These are phyloP conservation scores for Gobius niger DNA, from an alignment of 2,113 vertebrate genomes.

Conservation along the genomic window DNA sequence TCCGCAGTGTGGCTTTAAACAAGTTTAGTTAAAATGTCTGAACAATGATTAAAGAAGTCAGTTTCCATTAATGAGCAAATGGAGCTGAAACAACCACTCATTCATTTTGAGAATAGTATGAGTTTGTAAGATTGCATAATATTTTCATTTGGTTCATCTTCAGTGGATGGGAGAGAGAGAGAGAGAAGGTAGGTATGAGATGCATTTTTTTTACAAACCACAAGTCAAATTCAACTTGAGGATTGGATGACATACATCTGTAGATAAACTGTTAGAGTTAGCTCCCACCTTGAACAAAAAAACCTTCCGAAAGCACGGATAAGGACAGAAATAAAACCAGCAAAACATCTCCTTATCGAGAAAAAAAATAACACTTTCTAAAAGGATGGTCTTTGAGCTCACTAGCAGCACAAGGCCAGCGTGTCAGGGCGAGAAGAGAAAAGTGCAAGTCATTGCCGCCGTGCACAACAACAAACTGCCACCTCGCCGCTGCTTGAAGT, in stretches of 20 bases:
- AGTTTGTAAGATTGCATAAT: too few species aligned
- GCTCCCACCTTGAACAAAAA: conserved; percentile 28
- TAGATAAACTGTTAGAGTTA: background rate
- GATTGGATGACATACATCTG: background rate
- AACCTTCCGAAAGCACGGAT: conserved; percentile 30
- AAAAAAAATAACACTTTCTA: conserved; percentile 32
- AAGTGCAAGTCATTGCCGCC: conserved; percentile 76
- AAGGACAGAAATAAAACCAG: conserved; percentile 16
- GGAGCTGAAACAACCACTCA: background rate
- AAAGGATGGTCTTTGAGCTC: conserved; percentile 64
- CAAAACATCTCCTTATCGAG: conserved; percentile 39
- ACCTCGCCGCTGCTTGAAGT: conserved; percentile 64
- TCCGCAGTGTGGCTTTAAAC: too few species aligned
- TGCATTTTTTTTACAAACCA: too few species aligned
- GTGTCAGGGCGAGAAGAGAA: conserved; percentile 48
- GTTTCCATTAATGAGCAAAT: too few species aligned
- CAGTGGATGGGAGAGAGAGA: too few species aligned
- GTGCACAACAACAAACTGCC: conserved; percentile 65
- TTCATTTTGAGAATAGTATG: background rate
- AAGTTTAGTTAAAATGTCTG: too few species aligned
- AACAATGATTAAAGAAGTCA: too few species aligned
- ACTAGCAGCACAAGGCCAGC: conserved; percentile 53
- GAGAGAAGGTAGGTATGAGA: too few species aligned
- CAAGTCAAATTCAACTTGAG: too few species aligned
- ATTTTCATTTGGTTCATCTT: too few species aligned